Conservation (phyloP, 2,888 invertebrate species). For the Augiades crinisus region DNA sequence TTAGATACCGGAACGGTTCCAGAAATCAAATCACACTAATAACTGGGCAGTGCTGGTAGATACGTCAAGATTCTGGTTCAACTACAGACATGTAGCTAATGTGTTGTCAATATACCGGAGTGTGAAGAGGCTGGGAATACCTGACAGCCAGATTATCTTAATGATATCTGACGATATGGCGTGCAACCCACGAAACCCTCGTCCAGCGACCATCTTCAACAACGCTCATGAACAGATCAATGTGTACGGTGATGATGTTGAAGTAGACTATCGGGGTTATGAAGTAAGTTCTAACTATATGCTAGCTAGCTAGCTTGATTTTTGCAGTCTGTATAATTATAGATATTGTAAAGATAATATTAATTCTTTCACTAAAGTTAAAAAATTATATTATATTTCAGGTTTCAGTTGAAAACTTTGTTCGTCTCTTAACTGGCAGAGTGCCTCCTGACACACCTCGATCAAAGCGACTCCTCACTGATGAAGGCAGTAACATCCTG, state of each 20-base stretch:
- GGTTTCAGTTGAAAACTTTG: slow-evolving; percentile 99
- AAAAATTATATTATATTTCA: slow-evolving; percentile 47
- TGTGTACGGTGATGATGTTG: slow-evolving; percentile 99
- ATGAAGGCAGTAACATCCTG: slow-evolving; percentile 97
- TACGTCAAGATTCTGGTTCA: slow-evolving; percentile 99
- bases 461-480: slow-evolving; percentile 96
- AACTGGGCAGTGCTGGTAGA: slow-evolving; percentile 99
- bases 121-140: slow-evolving; percentile 99
- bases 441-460: slow-evolving; percentile 96
- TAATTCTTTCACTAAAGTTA: no score
- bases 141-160: slow-evolving; percentile 98
- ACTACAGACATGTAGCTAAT: slow-evolving; percentile 99
- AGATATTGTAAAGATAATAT: background rate
- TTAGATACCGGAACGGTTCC: slow-evolving; percentile 78
- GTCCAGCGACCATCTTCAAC: slow-evolving; percentile 98
- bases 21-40: slow-evolving; percentile 92
- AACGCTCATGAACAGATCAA: slow-evolving; percentile 99
- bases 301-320: no score
- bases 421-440: slow-evolving; percentile 96
- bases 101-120: slow-evolving; percentile 98
- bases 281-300: slow-evolving; percentile 81
- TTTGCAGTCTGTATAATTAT: no score
- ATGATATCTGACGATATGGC: slow-evolving; percentile 99
- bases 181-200: slow-evolving; percentile 98
- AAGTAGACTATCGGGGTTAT: slow-evolving; percentile 98